Conservation (phyloP, 1,140 invertebrate genomes). For the Zaprionus taronus region DNA sequence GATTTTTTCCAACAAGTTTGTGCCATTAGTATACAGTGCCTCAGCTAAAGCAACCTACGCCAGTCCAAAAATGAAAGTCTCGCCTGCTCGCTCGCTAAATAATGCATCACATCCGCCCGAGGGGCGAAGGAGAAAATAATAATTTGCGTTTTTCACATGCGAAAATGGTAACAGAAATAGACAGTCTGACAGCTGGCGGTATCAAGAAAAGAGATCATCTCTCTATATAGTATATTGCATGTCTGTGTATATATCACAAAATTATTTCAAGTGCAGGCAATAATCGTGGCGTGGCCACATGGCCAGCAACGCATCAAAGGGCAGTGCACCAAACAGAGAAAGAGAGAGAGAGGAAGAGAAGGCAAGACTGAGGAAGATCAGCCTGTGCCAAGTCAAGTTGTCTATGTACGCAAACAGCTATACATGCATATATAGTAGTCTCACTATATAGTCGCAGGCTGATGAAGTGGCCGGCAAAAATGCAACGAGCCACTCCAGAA, state of each 20-base stretch:
- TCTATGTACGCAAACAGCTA: slow-evolving; percentile 23
- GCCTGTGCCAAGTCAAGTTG: slow-evolving; percentile 17
- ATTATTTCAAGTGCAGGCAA: slow-evolving; percentile 37
- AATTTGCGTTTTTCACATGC: slow-evolving; percentile 19
- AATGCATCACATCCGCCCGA: slow-evolving; percentile 48
- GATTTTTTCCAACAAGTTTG: slow-evolving; percentile 18
- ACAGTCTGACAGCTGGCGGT: slow-evolving; percentile 19
- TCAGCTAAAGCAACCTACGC: slow-evolving; percentile 1
- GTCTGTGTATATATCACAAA: slow-evolving; percentile 12
- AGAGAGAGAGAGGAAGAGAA: not conserved
- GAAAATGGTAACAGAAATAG: slow-evolving; percentile 47
- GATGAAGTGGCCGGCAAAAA: slow-evolving; percentile 61
- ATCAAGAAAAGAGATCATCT: slow-evolving; percentile 6
- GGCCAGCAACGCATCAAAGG: slow-evolving; percentile 32
- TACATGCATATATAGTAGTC: slow-evolving; percentile 2
- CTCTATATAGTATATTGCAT: slow-evolving; percentile 20
- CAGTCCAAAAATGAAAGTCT: slow-evolving; percentile 40
- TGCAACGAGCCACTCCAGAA: slow-evolving; percentile 63
- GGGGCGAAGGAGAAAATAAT: slow-evolving; percentile 12
- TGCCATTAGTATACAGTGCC: slow-evolving; percentile 14
- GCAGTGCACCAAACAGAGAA: slow-evolving; percentile 38
- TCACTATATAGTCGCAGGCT: slow-evolving; percentile 39
- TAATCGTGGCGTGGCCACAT: slow-evolving; percentile 37
- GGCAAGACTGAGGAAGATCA: slow-evolving; percentile 11
- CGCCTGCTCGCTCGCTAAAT: slow-evolving; percentile 34